Percentiles rank a stretch among this genome's conserved stretches.
phyloP scores from a whole-genome alignment of 2,113 vertebrate genomes.

The Percopsis transmontana region DNA sequence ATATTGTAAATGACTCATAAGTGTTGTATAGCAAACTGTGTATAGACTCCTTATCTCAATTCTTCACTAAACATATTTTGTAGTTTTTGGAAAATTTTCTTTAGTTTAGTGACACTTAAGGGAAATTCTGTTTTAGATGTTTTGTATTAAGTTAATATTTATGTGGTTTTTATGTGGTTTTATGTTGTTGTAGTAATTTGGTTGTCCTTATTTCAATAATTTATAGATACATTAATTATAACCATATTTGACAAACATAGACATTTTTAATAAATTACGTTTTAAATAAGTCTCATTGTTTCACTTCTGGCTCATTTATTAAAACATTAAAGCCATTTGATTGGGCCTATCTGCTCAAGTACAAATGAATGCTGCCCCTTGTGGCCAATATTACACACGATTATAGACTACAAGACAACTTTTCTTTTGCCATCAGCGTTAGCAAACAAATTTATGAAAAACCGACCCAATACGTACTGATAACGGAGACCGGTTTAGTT shows the following conservation, averaged over 20 bases:
- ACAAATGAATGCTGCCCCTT: too few species aligned
- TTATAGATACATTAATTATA: slow-evolving; percentile 55
- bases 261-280: slow-evolving; percentile 57
- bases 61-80: slow-evolving; percentile 24
- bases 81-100: slow-evolving; percentile 6
- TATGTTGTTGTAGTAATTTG: slow-evolving; percentile 21
- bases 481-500: too few species aligned
- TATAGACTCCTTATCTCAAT: slow-evolving; percentile 38
- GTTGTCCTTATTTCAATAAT: slow-evolving; percentile 46
- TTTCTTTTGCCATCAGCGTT: too few species aligned
- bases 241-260: slow-evolving; percentile 27
- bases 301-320: slow-evolving; percentile 1
- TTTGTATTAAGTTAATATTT: slow-evolving; percentile 69
- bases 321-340: neutral
- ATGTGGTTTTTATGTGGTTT: slow-evolving; percentile 54
- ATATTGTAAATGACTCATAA: slow-evolving; percentile 14
- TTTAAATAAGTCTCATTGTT: slow-evolving; percentile 18
- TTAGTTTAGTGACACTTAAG: slow-evolving; percentile 5
- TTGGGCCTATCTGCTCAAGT: too few species aligned
- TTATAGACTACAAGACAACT: too few species aligned
- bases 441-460: too few species aligned
- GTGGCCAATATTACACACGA: too few species aligned
- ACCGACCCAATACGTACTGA: too few species aligned
- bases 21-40: slow-evolving; percentile 6
- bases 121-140: slow-evolving; percentile 23